Base-by-base conservation (phyloP, 2,888 invertebrate genomes). In the Caenorhabditis japonica region DNA sequence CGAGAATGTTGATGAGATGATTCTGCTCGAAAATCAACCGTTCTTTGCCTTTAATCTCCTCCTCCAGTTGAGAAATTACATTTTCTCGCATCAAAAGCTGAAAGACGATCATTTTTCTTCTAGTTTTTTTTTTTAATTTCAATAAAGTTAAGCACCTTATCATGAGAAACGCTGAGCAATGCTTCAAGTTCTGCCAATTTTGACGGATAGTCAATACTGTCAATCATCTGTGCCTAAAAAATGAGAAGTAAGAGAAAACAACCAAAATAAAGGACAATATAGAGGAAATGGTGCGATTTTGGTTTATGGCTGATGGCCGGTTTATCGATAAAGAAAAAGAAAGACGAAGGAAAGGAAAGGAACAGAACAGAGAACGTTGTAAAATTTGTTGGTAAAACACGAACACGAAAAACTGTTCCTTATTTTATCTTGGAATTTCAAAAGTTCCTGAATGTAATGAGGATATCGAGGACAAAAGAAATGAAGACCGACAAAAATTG, bases 21-120 rank as follows among this genome's bases (percentile, higher is more conserved):
- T 55, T 70, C 25, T 80, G 80, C 60, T 80, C 80, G 55, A 56
- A 74, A 52, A 80, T 77, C 39, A 80, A 27, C n/a, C 56, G 49
- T 34, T 80, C 77, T 39, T 80, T 80, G 2, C 75, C 73, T 53
- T 64, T 43, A 12, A 80, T 77, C 38, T 80, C 80, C 38, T 80
- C 80, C 56, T 74, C 76, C 61, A 80, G 34, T 43, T 80, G 80
- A 8, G 68, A 64, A 41, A 80, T 80, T 4, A 80, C 80, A 27
- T 73, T 77, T 27, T 80, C 80, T 10, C 77, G 62, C 46, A 74
- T 73, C 34, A 71, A 51, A 5, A 80, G 66, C 72, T 77, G 43
- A 41, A 75, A 66, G 25, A 15, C 39, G 23, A 15, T 27, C 17
- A 17, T 33, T 44, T 49, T 25, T 30, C 38, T 15, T 27, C 15